A percentile compares a stretch with the other conserved stretches of the same genome.
Evolutionary conservation across 2,113 vertebrate genomes (phyloP).

Genomic region (Lepus europaeus): DNA sequence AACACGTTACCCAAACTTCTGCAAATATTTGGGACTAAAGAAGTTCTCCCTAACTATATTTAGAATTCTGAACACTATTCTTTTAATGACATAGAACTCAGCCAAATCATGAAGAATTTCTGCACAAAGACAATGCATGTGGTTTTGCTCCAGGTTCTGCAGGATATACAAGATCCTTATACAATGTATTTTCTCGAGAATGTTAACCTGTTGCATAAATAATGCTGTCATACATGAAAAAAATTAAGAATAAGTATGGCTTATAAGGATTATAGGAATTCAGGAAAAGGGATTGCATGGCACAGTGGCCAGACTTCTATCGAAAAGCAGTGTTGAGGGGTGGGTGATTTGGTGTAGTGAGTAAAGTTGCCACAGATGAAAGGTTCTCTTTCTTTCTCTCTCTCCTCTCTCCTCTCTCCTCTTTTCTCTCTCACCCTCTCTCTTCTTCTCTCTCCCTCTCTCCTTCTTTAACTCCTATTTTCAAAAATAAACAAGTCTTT

Average conservation of each 20-base stretch:
- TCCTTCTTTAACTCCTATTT: no score
- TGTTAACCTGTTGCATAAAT: background rate
- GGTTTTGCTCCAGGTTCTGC: background rate
- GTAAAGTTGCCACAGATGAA: no score
- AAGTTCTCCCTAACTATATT: background rate
- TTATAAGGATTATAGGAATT: background rate
- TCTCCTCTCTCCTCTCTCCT: no score
- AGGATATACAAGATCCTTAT: background rate
- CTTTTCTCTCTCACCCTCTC: no score
- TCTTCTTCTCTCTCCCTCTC: no score
- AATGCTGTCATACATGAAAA: background rate
- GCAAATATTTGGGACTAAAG: constrained; percentile 24
- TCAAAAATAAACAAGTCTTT: no score
- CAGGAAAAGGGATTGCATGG: background rate
- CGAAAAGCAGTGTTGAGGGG: background rate
- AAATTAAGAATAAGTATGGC: background rate
- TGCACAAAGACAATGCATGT: background rate
- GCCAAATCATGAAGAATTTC: constrained; percentile 39
- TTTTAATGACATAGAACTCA: constrained; percentile 6
- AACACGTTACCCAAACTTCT: constrained; percentile 37
- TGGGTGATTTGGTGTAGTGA: no score
- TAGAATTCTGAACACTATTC: constrained; percentile 4
- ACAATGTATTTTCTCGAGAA: background rate
- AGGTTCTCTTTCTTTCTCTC: no score
- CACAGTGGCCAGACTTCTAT: background rate